These are phyloP conservation scores for Cyclophora albipunctata DNA, from an alignment of 2,888 invertebrate species.

Conservation along the genomic window DNA sequence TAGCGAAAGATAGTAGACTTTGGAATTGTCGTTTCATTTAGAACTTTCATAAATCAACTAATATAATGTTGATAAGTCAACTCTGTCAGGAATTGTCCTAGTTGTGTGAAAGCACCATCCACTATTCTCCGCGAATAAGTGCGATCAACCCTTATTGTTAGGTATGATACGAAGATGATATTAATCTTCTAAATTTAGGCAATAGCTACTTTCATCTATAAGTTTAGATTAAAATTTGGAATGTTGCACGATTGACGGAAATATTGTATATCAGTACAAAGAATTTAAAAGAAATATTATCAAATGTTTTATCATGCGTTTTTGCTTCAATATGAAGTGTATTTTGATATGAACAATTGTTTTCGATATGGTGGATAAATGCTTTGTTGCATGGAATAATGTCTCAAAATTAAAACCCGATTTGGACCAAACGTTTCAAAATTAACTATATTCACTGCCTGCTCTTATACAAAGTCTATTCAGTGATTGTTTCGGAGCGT, in stretches of 20 bases:
- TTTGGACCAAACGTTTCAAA: conserved; percentile 50
- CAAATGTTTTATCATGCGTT: conserved; percentile 38
- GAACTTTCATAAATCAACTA: too few species aligned
- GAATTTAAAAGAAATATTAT: conserved; percentile 42
- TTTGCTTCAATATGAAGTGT: conserved; percentile 52
- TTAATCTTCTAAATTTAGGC: conserved; percentile 38
- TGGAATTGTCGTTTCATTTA: too few species aligned
- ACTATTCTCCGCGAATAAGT: conserved; percentile 22
- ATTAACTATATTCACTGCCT: conserved; percentile 36
- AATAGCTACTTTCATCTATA: conserved; percentile 48
- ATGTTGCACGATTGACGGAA: conserved; percentile 42
- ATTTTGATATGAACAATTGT: conserved; percentile 63
- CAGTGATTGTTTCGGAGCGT: neutral
- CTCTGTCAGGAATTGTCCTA: conserved; percentile 1
- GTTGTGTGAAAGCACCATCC: neutral
- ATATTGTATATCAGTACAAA: conserved; percentile 72
- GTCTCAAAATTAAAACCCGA: conserved; percentile 20
- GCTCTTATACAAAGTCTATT: conserved; percentile 4
- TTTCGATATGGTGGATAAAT: conserved; percentile 31
- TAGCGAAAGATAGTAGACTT: neutral
- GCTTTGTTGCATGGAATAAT: neutral
- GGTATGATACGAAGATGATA: conserved; percentile 24
- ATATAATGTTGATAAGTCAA: too few species aligned
- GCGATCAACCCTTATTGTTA: conserved; percentile 26
- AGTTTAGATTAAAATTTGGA: conserved; percentile 50